These are phyloP conservation scores for Helleia helle DNA, from an alignment of 2,888 invertebrate genomes.

Conservation along the genomic window DNA sequence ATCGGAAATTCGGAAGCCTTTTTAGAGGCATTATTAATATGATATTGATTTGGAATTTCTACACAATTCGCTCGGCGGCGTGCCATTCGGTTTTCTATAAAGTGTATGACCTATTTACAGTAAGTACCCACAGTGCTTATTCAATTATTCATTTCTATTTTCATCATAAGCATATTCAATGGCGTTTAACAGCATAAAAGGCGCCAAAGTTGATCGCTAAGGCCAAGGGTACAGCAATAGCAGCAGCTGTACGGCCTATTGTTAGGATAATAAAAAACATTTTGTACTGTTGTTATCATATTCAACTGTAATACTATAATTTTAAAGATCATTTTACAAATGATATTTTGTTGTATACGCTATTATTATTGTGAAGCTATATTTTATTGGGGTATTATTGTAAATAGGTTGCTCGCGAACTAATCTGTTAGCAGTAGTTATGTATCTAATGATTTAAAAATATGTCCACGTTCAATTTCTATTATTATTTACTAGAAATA, in stretches of 20 bases:
- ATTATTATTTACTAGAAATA: too few species aligned
- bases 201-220: conserved; percentile 26
- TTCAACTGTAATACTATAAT: conserved; percentile 20
- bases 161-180: conserved; percentile 17
- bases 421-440: too few species aligned
- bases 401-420: conserved; percentile 15
- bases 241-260: conserved; percentile 50
- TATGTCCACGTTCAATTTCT: too few species aligned
- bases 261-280: conserved; percentile 28
- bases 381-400: conserved; percentile 35
- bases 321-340: background rate
- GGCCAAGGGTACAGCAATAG: conserved; percentile 29
- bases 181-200: conserved; percentile 19
- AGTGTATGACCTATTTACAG: too few species aligned
- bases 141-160: conserved; percentile 1
- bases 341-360: conserved; percentile 11
- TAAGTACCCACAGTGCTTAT: too few species aligned
- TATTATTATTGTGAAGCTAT: conserved; percentile 39
- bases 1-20: too few species aligned
- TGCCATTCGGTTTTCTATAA: too few species aligned
- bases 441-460: too few species aligned
- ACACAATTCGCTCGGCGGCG: too few species aligned
- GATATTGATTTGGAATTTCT: too few species aligned
- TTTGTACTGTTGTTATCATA: conserved; percentile 23
- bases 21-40: too few species aligned